A percentile compares a stretch with the other conserved stretches of the same genome.
These are phyloP conservation scores for Hyposoter didymator DNA, from an alignment of 2,888 invertebrate species.

Conservation along the genomic window DNA sequence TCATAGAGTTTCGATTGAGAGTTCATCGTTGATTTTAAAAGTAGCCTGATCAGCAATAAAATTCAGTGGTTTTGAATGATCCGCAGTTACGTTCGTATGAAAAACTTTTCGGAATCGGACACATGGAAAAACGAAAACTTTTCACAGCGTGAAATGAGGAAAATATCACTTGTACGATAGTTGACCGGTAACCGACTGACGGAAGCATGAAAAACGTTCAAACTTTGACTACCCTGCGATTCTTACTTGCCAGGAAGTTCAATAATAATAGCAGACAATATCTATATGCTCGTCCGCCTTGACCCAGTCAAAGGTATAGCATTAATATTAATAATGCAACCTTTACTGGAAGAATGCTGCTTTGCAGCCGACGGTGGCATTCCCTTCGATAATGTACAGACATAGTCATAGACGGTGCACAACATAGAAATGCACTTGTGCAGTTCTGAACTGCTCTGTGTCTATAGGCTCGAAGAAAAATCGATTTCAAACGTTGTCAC, in stretches of 20 bases:
- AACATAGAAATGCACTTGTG: conserved; percentile 51
- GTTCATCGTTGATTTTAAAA: conserved; percentile 48
- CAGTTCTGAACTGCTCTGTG: conserved; percentile 44
- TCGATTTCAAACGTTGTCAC: conserved; percentile 77
- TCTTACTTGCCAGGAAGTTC: conserved; percentile 58
- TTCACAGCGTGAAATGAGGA: conserved; percentile 19
- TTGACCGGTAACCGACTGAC: conserved; percentile 63
- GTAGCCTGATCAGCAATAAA: neutral
- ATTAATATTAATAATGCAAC: conserved; percentile 56
- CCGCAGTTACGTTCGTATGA: conserved; percentile 8
- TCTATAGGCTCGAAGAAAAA: conserved; percentile 61
- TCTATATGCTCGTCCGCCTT: conserved; percentile 56
- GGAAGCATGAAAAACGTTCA: conserved; percentile 46
- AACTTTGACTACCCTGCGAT: conserved; percentile 29
- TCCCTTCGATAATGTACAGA: conserved; percentile 33
- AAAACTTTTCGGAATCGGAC: conserved; percentile 4
- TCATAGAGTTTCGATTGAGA: conserved; percentile 45
- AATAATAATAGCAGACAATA: conserved; percentile 52
- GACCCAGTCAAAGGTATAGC: conserved; percentile 65
- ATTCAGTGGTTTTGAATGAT: neutral
- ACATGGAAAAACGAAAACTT: conserved; percentile 41
- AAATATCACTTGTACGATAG: conserved; percentile 39
- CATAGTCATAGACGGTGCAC: conserved; percentile 50
- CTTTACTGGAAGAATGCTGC: conserved; percentile 43
- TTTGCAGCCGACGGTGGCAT: conserved; percentile 29